Percentiles rank a stretch among this genome's conserved stretches.
Evolutionary conservation across 2,113 vertebrate species (phyloP).

Genomic region (Petrocephalus microphthalmus): DNA sequence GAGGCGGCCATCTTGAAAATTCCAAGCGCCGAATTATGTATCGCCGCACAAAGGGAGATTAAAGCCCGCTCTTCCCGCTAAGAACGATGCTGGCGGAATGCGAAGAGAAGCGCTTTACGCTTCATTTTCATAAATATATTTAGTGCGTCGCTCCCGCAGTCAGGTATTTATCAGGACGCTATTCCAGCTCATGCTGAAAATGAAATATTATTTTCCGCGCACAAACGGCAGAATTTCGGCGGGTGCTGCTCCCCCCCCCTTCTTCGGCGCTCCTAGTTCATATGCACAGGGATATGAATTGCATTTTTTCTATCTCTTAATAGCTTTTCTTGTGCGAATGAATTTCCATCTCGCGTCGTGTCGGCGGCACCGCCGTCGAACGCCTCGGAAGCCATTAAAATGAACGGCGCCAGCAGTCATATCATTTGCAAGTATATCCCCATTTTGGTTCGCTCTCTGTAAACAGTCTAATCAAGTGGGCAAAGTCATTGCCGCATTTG

Average conservation of each 20-base stretch:
- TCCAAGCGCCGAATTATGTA: not conserved
- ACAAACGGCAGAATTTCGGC: not conserved
- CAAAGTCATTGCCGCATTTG: not conserved
- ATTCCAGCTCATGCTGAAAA: constrained; percentile 17
- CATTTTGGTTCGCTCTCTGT: not conserved
- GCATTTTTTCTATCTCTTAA: not conserved
- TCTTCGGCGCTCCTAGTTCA: not conserved
- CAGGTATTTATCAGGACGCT: constrained; percentile 17
- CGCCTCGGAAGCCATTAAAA: not conserved
- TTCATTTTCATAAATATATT: constrained; percentile 25
- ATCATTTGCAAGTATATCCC: constrained; percentile 1
- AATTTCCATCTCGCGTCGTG: constrained; percentile 9
- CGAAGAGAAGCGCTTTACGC: constrained; percentile 7
- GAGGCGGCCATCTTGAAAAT: constrained; percentile 6
- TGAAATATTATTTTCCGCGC: constrained; percentile 12
- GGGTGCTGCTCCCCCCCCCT: not conserved
- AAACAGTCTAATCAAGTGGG: not conserved
- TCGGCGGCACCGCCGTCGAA: not conserved
- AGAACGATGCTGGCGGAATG: constrained; percentile 10
- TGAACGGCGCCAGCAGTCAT: not conserved
- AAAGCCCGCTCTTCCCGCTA: not conserved
- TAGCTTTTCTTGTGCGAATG: constrained; percentile 2
- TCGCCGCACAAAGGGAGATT: not conserved
- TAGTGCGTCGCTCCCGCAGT: constrained; percentile 7
- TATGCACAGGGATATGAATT: constrained; percentile 13